Percentiles rank a stretch among this genome's conserved stretches.
Conservation (phyloP, 2,797 vertebrate species). For the Okamejei kenojei region DNA sequence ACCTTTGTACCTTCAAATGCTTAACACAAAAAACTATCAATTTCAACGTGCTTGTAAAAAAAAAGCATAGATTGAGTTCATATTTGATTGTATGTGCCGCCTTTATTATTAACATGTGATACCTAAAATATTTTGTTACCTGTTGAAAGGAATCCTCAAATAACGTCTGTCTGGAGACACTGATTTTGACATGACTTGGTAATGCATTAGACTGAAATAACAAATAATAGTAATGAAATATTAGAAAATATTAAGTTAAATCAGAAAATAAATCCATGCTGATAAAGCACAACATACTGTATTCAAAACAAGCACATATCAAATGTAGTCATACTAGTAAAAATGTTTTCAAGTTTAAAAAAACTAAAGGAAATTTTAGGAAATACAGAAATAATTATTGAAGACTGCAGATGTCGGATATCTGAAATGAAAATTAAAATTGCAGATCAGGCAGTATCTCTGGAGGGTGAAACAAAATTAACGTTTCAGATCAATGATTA, state of each 20-base stretch:
- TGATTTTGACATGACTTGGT: conserved; percentile 95
- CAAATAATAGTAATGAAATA: conserved; percentile 6
- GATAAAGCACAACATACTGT: too few relatives aligned
- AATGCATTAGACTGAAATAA: conserved; percentile 78
- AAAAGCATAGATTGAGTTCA: background rate
- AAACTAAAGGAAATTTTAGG: too few relatives aligned
- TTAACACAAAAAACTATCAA: background rate
- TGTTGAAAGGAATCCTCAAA: conserved; percentile 97
- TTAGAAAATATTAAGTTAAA: background rate
- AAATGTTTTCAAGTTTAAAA: too few relatives aligned
- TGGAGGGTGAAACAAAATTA: too few relatives aligned
- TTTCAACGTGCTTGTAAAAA: background rate
- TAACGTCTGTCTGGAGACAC: conserved; percentile 86
- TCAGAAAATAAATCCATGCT: background rate
- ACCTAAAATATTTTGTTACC: conserved; percentile 56
- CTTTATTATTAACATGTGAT: background rate
- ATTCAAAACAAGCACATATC: too few relatives aligned
- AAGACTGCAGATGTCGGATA: too few relatives aligned
- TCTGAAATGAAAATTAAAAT: too few relatives aligned
- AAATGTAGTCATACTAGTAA: too few relatives aligned
- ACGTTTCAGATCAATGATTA: too few relatives aligned
- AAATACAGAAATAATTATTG: too few relatives aligned
- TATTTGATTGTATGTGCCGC: background rate
- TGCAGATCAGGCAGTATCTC: too few relatives aligned
- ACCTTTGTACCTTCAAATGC: background rate